phyloP scores from a whole-genome alignment of 2,888 invertebrate species.

The Andrena bicolor region DNA sequence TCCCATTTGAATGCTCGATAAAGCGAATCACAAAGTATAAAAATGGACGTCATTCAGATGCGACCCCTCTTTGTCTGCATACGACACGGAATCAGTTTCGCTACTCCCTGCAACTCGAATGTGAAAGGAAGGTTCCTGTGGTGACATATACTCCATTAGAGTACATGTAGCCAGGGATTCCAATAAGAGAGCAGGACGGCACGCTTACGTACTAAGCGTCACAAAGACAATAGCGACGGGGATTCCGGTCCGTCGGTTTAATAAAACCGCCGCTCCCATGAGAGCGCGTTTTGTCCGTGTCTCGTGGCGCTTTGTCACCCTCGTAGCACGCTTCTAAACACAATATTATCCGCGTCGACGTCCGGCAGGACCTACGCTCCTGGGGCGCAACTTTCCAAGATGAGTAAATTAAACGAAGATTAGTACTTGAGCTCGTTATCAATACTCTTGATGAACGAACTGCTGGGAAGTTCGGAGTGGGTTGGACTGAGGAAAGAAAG shows the following conservation, averaged over 20 bases:
- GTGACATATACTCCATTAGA: conserved; percentile 8
- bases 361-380: too few relatives aligned
- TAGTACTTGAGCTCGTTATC: too few relatives aligned
- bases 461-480: too few relatives aligned
- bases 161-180: conserved; percentile 3
- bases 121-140: background rate
- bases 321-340: background rate
- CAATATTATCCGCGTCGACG: background rate
- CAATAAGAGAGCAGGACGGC: conserved; percentile 6
- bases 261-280: background rate
- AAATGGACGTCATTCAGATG: background rate
- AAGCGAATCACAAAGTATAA: background rate
- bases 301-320: background rate
- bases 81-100: background rate
- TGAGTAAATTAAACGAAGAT: too few relatives aligned
- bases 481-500: too few relatives aligned
- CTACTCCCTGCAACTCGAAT: background rate
- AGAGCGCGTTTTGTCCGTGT: background rate
- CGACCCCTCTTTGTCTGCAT: background rate
- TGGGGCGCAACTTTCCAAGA: too few relatives aligned
- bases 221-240: conserved; percentile 9
- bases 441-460: too few relatives aligned
- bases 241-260: conserved; percentile 1
- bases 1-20: background rate
- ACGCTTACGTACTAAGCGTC: conserved; percentile 1